Conservation (phyloP, 2,797 vertebrate species). For the Brachyalestes nurse region DNA sequence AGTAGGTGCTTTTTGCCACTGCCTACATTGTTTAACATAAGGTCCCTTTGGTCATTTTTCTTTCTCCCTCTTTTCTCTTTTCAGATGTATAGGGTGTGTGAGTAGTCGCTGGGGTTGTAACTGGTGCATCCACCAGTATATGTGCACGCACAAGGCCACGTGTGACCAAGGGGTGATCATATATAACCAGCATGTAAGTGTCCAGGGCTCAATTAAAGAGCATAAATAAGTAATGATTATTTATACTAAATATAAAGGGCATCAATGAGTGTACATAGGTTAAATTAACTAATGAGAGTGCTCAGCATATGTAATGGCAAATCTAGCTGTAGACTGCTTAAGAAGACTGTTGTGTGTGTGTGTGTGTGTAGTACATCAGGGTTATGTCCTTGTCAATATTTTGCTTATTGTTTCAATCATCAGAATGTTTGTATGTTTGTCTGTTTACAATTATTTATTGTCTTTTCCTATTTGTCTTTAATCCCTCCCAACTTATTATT, state of each 20-base stretch:
- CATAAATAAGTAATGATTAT: neutral
- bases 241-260: too few species aligned
- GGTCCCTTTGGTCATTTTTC: too few species aligned
- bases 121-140: conserved; percentile 94
- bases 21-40: too few species aligned
- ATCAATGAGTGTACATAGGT: too few species aligned
- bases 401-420: conserved; percentile 27
- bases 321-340: neutral
- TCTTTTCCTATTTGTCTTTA: conserved; percentile 40
- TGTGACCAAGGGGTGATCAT: conserved; percentile 88
- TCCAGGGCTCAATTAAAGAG: neutral
- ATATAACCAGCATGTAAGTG: conserved; percentile 87
- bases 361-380: conserved; percentile 7
- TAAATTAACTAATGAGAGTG: too few species aligned
- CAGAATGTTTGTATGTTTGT: conserved; percentile 26
- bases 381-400: conserved; percentile 22
- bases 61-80: neutral
- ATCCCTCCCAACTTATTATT: conserved; percentile 53
- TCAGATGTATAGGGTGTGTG: conserved; percentile 92
- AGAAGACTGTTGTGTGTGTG: neutral
- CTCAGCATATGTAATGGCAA: neutral
- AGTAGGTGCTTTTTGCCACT: too few species aligned
- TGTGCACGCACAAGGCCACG: conserved; percentile 86
- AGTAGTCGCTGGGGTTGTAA: conserved; percentile 95
- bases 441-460: conserved; percentile 46